A percentile compares a stretch with the other conserved stretches of the same genome.
phyloP scores from a whole-genome alignment of 2,113 vertebrate genomes.

The Forbesichthys papilliferus region DNA sequence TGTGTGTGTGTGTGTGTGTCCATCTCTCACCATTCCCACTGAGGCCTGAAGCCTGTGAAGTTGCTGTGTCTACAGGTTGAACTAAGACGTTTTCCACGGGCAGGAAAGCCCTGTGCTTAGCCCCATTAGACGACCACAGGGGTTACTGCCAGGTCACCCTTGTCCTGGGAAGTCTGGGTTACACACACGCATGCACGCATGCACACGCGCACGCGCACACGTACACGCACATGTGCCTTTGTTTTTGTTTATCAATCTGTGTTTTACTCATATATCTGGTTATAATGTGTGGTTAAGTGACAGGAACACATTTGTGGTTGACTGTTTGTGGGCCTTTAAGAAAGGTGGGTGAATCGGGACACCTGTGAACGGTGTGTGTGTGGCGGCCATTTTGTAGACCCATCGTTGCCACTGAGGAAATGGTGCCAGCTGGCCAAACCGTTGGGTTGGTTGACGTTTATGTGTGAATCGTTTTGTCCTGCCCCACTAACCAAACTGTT shows the following conservation, averaged over 20 bases:
- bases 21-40: background rate
- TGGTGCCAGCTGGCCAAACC: too few species aligned
- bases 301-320: too few species aligned
- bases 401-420: too few species aligned
- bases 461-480: too few species aligned
- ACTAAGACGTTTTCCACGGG: slow-evolving; percentile 5
- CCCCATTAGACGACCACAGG: slow-evolving; percentile 19
- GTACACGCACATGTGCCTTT: background rate
- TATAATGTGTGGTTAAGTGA: too few species aligned
- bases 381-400: too few species aligned
- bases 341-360: too few species aligned
- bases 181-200: background rate
- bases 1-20: slow-evolving; percentile 12
- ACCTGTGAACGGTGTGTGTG: too few species aligned
- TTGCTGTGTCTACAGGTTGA: slow-evolving; percentile 18
- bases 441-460: too few species aligned
- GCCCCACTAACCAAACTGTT: too few species aligned
- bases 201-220: background rate
- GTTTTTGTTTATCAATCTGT: background rate
- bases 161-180: slow-evolving; percentile 2
- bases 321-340: too few species aligned
- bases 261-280: background rate
- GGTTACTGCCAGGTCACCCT: slow-evolving; percentile 35
- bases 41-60: background rate
- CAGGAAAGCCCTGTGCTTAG: slow-evolving; percentile 16